Evolutionary conservation across 2,888 invertebrate genomes (phyloP), one percentile per base, ranked within the genome.

Genomic region (Prenolepis imparis): DNA sequence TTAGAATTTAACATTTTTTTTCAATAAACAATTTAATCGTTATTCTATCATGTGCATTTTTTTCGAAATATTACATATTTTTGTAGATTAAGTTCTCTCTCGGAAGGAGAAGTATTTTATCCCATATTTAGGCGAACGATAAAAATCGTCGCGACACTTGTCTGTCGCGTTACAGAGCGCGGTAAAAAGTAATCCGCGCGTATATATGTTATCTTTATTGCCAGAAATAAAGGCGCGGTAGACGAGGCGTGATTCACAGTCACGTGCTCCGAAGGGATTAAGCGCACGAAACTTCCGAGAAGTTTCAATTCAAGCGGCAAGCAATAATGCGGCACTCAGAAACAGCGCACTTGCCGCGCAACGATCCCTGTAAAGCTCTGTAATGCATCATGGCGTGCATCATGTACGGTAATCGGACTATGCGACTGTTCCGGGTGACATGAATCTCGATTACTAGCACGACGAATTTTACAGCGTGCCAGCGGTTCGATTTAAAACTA

Each of bases 271-370:
- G 77, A 2, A 57, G 15, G 66, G 59, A 82, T 82, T 82, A 75
- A 64, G 64, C 64, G 77, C 82, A 82, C 57, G 82, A 66, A 82
- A 82, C 82, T 82, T 82, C 82, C 77, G 66, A 66, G 75, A 82
- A 82, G 66, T 77, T 82, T 67, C 64, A 77, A 77, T 82, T 77
- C 77, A 66, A 57, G 64, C 44, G 28, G 64, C 59, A 24, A n/a
- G 59, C 70, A 68, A 32, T 78, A 70, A 70, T 24, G 70, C 57
- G 11, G 41, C 59, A 48, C 44, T 44, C 70, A 24, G 70, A 59
- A 78, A 70, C 78, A 41, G 39, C 18, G 78, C 44, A 70, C 70
- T 78, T 59, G 78, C 57, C 57, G 57, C 8, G 68, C 70, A 61
- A 61, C 59, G 44, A 70, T 70, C 24, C 24, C 24, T 48, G 44